A percentile compares a stretch with the other conserved stretches of the same genome.
These are phyloP conservation scores for Sturmia bella DNA, from an alignment of 2,888 invertebrate species.

Conservation along the genomic window DNA sequence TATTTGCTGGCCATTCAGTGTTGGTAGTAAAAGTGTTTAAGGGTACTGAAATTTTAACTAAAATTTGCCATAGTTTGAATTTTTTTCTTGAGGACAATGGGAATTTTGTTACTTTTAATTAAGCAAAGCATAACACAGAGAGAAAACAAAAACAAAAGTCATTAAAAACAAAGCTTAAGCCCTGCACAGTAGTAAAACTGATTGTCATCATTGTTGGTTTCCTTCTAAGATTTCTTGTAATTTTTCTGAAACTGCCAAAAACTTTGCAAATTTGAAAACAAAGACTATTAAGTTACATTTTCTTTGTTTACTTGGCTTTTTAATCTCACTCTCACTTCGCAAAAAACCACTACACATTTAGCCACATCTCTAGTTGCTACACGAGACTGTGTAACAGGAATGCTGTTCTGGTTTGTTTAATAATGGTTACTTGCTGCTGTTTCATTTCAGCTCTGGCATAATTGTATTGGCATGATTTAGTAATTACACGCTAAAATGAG, in stretches of 20 bases:
- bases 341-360: conserved; percentile 9
- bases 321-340: neutral
- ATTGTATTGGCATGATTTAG: conserved; percentile 15
- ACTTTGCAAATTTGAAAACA: conserved; percentile 64
- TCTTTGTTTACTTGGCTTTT: conserved; percentile 14
- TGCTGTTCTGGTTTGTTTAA: conserved; percentile 32
- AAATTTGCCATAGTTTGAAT: conserved; percentile 21
- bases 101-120: conserved; percentile 43
- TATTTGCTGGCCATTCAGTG: too few relatives aligned
- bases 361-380: conserved; percentile 27
- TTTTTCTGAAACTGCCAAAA: conserved; percentile 62
- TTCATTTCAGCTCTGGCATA: neutral
- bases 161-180: neutral
- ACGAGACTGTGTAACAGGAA: neutral
- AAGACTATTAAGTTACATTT: conserved; percentile 66
- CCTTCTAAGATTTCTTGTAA: conserved; percentile 38
- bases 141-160: conserved; percentile 24
- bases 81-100: conserved; percentile 23
- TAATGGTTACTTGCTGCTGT: conserved; percentile 2
- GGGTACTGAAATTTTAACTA: neutral
- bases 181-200: conserved; percentile 48
- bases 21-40: neutral
- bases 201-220: conserved; percentile 53
- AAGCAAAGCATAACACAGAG: too few relatives aligned
- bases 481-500: conserved; percentile 34